Evolutionary conservation across 1,140 invertebrate genomes (phyloP), one percentile per base, ranked within the genome.

Genomic region (Aphelinus atriplicis): DNA sequence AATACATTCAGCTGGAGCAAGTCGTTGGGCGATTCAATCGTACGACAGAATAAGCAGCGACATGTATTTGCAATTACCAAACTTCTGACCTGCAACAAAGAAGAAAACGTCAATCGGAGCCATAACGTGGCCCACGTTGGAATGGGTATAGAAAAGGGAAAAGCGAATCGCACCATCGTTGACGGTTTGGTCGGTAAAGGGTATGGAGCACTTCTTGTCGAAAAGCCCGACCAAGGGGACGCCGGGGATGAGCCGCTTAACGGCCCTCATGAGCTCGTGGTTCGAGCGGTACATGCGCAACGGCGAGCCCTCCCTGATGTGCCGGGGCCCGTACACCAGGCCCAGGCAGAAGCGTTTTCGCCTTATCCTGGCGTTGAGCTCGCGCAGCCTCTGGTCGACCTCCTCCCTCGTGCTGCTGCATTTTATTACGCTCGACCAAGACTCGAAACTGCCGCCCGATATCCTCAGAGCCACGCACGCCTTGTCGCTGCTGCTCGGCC

Each of bases 201-300:
- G 9, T 48, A 68, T 58, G 26, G 3, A 48, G n/a, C 66, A 68
- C 7, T 68, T 26, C 2, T 26, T 9, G 6, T 68, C 45, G 42
- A 68, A 48, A 3, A 68, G 5, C 0, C 45, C 55, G 2, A 68
- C 55, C 42, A 68, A 47, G 7, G 55, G 43, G 46, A 68, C 48
- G 3, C 56, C n/a, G 2, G 55, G n/a, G 43, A 67, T n/a, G 1
- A 57, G 6, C 6, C 45, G 50, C 26, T n/a, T 67, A 43, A 67
- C 47, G 5, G 66, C 55, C 10, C 7, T 58, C 66, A 58, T 48
- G n/a, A 68, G 65, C 43, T 67, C 65, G 53, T 56, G 65, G 47
- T 53, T 46, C 7, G 55, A 3, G 53, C 9, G 45, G 46, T 58
- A 68, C 7, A 46, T n/a, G 53, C 47, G 60, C 47, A 10, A 60